These are phyloP conservation scores for Tridacna crocea DNA, from an alignment of 2,888 invertebrate genomes.

Conservation along the genomic window DNA sequence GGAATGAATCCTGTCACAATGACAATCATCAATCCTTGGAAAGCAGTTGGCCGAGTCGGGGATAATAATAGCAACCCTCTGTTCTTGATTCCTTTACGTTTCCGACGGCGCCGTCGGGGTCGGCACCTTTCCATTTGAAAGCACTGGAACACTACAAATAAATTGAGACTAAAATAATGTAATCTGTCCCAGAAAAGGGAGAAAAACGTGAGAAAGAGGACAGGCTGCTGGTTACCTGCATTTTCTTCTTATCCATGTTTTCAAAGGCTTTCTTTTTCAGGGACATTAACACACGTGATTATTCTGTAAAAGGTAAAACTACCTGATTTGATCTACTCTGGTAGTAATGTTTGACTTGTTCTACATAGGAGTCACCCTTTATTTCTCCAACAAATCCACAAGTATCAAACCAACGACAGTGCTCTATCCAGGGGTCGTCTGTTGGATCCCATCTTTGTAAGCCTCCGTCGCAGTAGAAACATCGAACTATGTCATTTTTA, in stretches of 20 bases:
- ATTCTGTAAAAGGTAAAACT: background rate
- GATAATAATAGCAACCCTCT: too few species aligned
- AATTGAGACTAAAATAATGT: background rate
- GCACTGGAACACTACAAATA: background rate
- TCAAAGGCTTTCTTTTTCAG: too few species aligned
- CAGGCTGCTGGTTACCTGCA: too few species aligned
- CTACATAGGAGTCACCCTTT: slow-evolving; percentile 16
- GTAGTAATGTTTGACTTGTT: slow-evolving; percentile 7
- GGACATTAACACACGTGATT: background rate
- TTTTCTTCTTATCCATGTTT: background rate
- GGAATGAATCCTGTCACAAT: too few species aligned
- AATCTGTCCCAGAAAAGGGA: too few species aligned
- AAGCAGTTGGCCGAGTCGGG: too few species aligned
- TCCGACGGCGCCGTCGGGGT: background rate
- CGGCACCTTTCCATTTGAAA: background rate
- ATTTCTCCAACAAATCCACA: background rate
- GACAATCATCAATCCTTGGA: too few species aligned
- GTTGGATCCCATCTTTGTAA: background rate
- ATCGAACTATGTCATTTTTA: background rate
- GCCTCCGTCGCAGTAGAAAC: slow-evolving; percentile 8
- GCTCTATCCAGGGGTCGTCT: slow-evolving; percentile 13
- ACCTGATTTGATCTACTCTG: background rate
- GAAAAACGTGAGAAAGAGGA: too few species aligned
- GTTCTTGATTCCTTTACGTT: background rate
- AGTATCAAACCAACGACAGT: background rate